A percentile compares a stretch with the other conserved stretches of the same genome.
Conservation (phyloP, 1,140 invertebrate species). For the Lepidurus arcticus region DNA sequence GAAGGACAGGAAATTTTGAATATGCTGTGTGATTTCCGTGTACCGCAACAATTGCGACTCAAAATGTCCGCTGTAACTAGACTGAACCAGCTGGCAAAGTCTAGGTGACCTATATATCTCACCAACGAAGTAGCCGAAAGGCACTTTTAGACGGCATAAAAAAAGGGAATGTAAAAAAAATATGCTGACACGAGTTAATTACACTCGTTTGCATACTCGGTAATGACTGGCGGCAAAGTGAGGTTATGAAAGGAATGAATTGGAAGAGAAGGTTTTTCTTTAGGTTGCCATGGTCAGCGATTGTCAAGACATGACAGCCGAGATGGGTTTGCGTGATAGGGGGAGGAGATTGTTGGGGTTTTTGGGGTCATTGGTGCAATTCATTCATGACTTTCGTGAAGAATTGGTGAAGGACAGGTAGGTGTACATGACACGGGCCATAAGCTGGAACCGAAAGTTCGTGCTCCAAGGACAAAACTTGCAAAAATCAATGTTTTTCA, state of each 20-base stretch:
- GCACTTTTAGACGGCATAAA: neutral
- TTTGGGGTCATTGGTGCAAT: neutral
- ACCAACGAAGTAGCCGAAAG: neutral
- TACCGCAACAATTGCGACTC: too few relatives aligned
- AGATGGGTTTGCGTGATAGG: neutral
- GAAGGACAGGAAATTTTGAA: too few relatives aligned
- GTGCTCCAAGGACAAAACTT: neutral
- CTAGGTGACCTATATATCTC: neutral
- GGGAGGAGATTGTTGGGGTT: neutral
- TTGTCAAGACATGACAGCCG: neutral
- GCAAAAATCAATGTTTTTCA: neutral
- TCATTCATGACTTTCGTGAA: neutral
- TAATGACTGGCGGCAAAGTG: neutral
- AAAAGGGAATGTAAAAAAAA: neutral
- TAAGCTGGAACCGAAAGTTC: neutral
- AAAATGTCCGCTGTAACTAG: too few relatives aligned
- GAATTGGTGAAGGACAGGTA: neutral
- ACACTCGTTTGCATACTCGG: neutral
- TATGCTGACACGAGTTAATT: neutral
- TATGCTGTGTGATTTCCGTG: too few relatives aligned
- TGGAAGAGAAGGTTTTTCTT: neutral
- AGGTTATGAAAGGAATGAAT: neutral
- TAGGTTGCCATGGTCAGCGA: neutral
- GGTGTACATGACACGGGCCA: neutral
- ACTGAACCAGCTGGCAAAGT: neutral